Evolutionary conservation across 1,140 invertebrate genomes (phyloP), one percentile per base, ranked within the genome.

Genomic region (Nasonia vitripennis): DNA sequence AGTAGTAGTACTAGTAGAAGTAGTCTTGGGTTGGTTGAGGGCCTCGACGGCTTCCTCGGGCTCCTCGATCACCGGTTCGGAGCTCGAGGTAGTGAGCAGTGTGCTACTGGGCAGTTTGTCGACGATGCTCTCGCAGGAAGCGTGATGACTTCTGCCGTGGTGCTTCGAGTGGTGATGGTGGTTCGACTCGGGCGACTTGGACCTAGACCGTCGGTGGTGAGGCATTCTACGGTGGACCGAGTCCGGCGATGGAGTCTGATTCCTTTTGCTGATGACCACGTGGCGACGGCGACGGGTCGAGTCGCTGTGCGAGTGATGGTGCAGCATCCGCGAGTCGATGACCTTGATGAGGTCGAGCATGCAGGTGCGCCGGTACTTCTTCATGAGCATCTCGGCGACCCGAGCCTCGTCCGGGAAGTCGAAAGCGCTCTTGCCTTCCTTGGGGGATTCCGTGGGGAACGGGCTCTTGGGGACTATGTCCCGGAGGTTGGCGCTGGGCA

Each of bases 291-390:
- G 62, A 7, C 62, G 48, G 1, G n/a, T 83, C 0, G 87, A 88
- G 3, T 74, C 85, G 2, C 34, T 67, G 31, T 85, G 77, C 31
- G 82, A 62, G 55, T 86, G 51, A 48, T 86, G 78, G 62, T 88
- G 86, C 88, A 93, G 90, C 92, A 93, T 91, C 73, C 90, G 90
- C 0, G 90, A 88, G 20, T 93, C 93, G 3, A 93, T 93, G n/a
- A 90, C 78, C 45, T 87, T 88, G 1, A 93, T 91, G 2, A 93
- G 68, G 11, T 93, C 91, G 7, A 89, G 68, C 90, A 93, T 93
- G 23, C 91, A 89, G n/a, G 85, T 86, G 77, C 87, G 90, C 73
- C 92, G 87, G 74, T 88, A 90, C 11, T 86, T 83, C n/a, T 78
- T 81, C 20, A 55, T 37, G 2, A 86, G 23, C 37, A 85, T 87